A percentile compares a stretch with the other conserved stretches of the same genome.
phyloP scores from a whole-genome alignment of 2,888 invertebrate genomes.

The Macrophya annulata region DNA sequence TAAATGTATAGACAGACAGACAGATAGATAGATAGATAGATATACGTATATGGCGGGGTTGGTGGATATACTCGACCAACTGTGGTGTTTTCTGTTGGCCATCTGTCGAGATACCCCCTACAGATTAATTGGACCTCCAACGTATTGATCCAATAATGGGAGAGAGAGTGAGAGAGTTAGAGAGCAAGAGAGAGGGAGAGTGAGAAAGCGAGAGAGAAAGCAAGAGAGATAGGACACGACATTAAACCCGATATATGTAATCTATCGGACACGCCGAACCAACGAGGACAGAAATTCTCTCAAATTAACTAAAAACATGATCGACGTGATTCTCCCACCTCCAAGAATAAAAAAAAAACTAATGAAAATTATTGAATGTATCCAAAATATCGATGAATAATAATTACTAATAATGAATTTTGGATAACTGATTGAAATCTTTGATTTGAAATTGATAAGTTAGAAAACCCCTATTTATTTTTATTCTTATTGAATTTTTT shows the following conservation, averaged over 20 bases:
- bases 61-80: constrained; percentile 26
- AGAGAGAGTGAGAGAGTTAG: constrained; percentile 42
- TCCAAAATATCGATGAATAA: background rate
- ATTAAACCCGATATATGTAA: constrained; percentile 13
- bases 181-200: constrained; percentile 27
- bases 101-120: constrained; percentile 73
- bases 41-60: background rate
- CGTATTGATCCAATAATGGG: constrained; percentile 75
- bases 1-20: background rate
- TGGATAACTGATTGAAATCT: background rate
- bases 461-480: too few species aligned
- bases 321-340: background rate
- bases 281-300: background rate
- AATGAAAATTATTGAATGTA: background rate
- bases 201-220: constrained; percentile 41
- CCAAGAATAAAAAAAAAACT: background rate
- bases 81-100: constrained; percentile 71
- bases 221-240: constrained; percentile 18
- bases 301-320: background rate
- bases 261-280: background rate
- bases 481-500: too few species aligned
- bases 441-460: background rate
- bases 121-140: constrained; percentile 74
- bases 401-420: too few species aligned
- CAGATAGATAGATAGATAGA: constrained; percentile 1